Conservation (phyloP, 2,113 vertebrate genomes). For the Callipepla squamata region DNA sequence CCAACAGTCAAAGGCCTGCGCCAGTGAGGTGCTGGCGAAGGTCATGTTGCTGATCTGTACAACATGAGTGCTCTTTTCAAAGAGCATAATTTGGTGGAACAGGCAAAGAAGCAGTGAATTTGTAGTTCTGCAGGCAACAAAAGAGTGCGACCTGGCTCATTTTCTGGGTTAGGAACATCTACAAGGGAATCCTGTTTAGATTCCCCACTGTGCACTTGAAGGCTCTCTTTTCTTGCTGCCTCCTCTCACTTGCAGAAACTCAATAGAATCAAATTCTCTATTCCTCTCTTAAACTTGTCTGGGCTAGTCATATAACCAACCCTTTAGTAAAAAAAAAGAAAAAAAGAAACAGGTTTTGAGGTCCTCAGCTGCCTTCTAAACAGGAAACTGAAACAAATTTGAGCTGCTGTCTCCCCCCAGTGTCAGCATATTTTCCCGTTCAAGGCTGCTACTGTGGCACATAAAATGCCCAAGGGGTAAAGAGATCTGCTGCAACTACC, state of each 20-base stretch:
- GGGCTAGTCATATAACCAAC: not conserved
- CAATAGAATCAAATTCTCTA: not conserved
- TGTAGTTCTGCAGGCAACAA: not conserved
- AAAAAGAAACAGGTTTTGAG: not conserved
- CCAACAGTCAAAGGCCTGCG: not conserved
- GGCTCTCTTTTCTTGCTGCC: not conserved
- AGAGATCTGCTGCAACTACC: not conserved
- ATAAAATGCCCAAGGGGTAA: no score
- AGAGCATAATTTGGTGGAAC: not conserved
- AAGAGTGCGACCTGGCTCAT: not conserved
- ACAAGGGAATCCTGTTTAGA: not conserved
- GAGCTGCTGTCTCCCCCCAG: slow-evolving; percentile 65
- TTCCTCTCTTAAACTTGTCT: not conserved
- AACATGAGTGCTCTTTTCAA: not conserved
- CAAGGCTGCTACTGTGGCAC: not conserved
- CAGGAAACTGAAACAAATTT: not conserved
- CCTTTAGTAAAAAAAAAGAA: not conserved
- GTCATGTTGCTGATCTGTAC: not conserved
- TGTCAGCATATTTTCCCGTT: not conserved
- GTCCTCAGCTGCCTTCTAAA: not conserved
- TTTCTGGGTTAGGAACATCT: not conserved
- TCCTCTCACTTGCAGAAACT: not conserved
- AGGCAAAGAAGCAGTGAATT: not conserved
- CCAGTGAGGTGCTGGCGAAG: not conserved
- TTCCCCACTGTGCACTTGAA: not conserved